A percentile compares a stretch with the other conserved stretches of the same genome.
Evolutionary conservation across 2,888 invertebrate species (phyloP).

Genomic region (Xylophagus ater): DNA sequence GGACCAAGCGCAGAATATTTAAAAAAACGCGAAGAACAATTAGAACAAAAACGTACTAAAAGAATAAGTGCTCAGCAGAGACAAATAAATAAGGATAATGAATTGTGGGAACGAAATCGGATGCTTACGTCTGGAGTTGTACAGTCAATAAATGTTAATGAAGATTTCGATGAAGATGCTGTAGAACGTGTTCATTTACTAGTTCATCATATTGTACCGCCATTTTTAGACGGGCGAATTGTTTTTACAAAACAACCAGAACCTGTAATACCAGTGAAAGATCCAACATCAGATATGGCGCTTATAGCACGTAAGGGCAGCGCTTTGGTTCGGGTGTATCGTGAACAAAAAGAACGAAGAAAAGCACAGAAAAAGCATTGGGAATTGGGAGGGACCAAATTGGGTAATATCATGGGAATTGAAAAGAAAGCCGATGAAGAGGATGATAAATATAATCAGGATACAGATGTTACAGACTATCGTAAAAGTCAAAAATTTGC

Average conservation of each 20-base stretch:
- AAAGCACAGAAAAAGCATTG: conserved; percentile 98
- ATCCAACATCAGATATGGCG: conserved; percentile 97
- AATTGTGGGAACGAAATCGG: conserved; percentile 96
- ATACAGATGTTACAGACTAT: conserved; percentile 68
- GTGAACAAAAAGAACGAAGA: conserved; percentile 93
- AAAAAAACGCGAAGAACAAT: conserved; percentile 82
- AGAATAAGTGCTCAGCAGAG: conserved; percentile 90
- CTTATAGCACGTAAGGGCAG: conserved; percentile 90
- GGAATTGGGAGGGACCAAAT: conserved; percentile 89
- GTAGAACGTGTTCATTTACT: conserved; percentile 89
- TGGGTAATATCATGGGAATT: conserved; percentile 90
- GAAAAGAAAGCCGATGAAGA: conserved; percentile 68
- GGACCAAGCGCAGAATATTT: conserved; percentile 86
- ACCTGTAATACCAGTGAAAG: conserved; percentile 92
- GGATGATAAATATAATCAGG: conserved; percentile 51
- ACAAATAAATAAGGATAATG: conserved; percentile 97
- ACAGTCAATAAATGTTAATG: conserved; percentile 73
- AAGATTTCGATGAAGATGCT: conserved; percentile 92
- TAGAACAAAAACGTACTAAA: conserved; percentile 81
- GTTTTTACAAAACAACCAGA: conserved; percentile 99
- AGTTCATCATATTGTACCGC: conserved; percentile 97
- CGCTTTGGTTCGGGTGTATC: conserved; percentile 73
- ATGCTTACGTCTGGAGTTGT: conserved; percentile 95
- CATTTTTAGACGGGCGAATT: conserved; percentile 95
- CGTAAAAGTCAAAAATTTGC: conserved; percentile 94